Conservation (phyloP, 2,888 invertebrate genomes). For the Cacoxenus indagator region DNA sequence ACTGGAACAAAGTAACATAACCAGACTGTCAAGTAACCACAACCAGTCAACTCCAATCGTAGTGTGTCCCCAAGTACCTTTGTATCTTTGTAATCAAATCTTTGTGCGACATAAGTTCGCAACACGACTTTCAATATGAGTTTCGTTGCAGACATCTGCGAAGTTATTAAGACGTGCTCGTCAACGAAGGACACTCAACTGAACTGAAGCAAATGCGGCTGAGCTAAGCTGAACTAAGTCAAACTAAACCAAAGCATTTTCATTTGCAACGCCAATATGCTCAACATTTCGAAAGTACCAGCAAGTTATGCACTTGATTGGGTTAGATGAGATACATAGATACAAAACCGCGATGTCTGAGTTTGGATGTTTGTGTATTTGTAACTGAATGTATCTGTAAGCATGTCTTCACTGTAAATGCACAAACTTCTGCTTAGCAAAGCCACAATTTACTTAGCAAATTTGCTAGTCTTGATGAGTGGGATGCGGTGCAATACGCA, state of each 20-base stretch:
- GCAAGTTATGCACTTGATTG: slow-evolving; percentile 4
- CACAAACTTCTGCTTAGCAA: background rate
- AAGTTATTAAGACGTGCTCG: background rate
- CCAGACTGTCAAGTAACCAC: background rate
- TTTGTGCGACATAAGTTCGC: background rate
- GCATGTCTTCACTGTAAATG: background rate
- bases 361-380: background rate
- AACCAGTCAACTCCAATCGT: background rate
- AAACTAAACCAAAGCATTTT: background rate
- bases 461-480: slow-evolving; percentile 13
- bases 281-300: slow-evolving; percentile 5
- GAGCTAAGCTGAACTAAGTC: background rate
- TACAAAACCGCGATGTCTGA: slow-evolving; percentile 3
- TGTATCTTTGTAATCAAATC: background rate
- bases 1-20: background rate
- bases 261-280: slow-evolving; percentile 6
- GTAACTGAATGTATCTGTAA: background rate
- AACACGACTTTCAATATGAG: background rate
- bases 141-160: background rate
- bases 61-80: background rate
- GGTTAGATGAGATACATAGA: background rate
- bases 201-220: background rate
- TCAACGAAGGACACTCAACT: background rate
- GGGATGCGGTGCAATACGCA: background rate
- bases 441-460: slow-evolving; percentile 38